phyloP scores from a whole-genome alignment of 2,113 vertebrate species.

The Zeus faber region DNA sequence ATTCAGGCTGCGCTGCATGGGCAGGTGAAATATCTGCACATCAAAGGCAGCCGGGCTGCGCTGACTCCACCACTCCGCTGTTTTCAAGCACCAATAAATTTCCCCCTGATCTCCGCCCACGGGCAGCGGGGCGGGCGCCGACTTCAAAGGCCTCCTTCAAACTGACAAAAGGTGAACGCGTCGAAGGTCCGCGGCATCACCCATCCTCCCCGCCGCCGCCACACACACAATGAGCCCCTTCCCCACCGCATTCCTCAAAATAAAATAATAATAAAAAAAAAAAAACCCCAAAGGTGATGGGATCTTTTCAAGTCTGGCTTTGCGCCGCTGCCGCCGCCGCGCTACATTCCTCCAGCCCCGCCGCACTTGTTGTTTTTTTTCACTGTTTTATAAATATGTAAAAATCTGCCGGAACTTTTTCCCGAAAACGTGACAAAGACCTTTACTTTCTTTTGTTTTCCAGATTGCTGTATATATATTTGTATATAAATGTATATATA shows the following conservation, averaged over 20 bases:
- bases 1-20: conserved; percentile 4
- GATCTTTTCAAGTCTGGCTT: conserved; percentile 12
- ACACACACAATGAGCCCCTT: conserved; percentile 17
- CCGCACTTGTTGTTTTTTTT: no score
- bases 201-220: conserved; percentile 13
- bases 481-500: no score
- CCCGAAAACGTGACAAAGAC: no score
- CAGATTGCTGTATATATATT: no score
- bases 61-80: conserved; percentile 44
- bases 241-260: conserved; percentile 12
- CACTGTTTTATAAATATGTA: no score
- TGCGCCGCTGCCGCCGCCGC: no score
- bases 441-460: no score
- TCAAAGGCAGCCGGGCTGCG: conserved; percentile 35
- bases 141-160: conserved; percentile 38
- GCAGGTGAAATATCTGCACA: conserved; percentile 57
- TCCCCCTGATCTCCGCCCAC: conserved; percentile 40
- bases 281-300: conserved; percentile 18
- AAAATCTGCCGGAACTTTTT: no score
- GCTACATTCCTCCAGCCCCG: no score
- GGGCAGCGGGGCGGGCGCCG: conserved; percentile 14
- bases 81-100: conserved; percentile 51
- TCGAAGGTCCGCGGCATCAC: conserved; percentile 1
- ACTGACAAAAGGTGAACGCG: conserved; percentile 26
- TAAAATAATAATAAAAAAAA: no score